Percentiles rank a stretch among this genome's conserved stretches.
Evolutionary conservation across 2,797 vertebrate genomes (phyloP).

Genomic region (Avahi laniger): DNA sequence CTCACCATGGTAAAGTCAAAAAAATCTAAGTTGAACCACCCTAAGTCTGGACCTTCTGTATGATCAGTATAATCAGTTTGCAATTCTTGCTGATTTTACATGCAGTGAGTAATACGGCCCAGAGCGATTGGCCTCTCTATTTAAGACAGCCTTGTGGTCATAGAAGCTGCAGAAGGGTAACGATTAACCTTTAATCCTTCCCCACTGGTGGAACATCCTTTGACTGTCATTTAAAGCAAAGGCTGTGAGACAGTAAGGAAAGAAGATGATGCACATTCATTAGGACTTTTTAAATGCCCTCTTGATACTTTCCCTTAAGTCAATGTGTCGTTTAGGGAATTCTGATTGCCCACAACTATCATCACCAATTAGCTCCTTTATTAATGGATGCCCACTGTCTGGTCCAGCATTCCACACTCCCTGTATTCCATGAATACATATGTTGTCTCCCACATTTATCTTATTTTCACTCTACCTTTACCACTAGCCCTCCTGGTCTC

Average conservation of each 20-base stretch:
- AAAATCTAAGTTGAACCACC: neutral
- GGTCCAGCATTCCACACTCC: constrained; percentile 67
- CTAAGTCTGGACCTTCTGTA: neutral
- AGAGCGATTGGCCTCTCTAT: neutral
- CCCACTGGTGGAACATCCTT: constrained; percentile 47
- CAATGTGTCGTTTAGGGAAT: constrained; percentile 65
- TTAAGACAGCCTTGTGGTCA: neutral
- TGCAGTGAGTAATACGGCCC: neutral
- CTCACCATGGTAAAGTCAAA: neutral
- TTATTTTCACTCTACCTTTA: constrained; percentile 71
- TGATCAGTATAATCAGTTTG: neutral
- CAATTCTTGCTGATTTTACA: neutral
- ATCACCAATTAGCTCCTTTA: constrained; percentile 76
- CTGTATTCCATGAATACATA: constrained; percentile 66
- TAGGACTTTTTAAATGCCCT: constrained; percentile 65
- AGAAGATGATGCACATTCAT: constrained; percentile 38
- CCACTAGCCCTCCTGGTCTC: neutral
- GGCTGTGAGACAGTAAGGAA: constrained; percentile 20
- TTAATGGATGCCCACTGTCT: constrained; percentile 77
- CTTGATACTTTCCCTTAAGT: constrained; percentile 65
- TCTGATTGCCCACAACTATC: constrained; percentile 77
- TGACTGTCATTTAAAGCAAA: constrained; percentile 67
- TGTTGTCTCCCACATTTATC: constrained; percentile 65
- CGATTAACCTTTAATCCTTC: constrained; percentile 40
- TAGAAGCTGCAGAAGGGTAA: neutral